Evolutionary conservation across 2,797 vertebrate genomes (phyloP).

Genomic region (Pristis pectinata): DNA sequence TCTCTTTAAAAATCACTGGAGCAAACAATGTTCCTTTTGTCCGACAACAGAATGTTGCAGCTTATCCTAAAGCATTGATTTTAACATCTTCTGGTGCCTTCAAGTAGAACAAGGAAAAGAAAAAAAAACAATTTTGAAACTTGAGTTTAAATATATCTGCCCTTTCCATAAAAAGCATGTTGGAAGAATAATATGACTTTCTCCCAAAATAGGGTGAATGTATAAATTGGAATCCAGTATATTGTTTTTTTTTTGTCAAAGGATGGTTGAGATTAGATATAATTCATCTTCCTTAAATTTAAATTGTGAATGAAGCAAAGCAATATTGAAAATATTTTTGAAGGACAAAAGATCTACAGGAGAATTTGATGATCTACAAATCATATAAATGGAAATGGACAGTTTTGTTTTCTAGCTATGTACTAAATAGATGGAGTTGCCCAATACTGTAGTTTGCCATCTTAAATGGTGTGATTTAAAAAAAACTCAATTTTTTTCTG

Average conservation of each 20-base stretch:
- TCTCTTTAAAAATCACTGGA: background rate
- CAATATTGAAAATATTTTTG: background rate
- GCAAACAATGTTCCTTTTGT: background rate
- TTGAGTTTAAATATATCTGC: background rate
- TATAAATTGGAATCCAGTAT: background rate
- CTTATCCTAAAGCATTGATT: background rate
- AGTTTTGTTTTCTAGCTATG: background rate
- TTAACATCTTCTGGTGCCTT: background rate
- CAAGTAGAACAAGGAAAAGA: background rate
- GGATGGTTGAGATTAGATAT: background rate
- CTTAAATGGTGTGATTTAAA: background rate
- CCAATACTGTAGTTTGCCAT: background rate
- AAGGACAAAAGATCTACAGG: background rate
- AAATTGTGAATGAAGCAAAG: background rate
- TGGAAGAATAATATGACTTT: background rate
- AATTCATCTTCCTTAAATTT: background rate
- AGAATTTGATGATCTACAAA: background rate
- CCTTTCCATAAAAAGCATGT: background rate
- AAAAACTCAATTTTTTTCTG: background rate
- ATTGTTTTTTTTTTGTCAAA: background rate
- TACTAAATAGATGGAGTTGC: background rate
- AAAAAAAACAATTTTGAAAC: background rate
- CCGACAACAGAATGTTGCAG: background rate
- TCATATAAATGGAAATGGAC: background rate
- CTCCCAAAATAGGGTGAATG: background rate